These are phyloP conservation scores for Crocodylus rhombifer DNA, from an alignment of 2,797 vertebrate species.

Conservation along the genomic window DNA sequence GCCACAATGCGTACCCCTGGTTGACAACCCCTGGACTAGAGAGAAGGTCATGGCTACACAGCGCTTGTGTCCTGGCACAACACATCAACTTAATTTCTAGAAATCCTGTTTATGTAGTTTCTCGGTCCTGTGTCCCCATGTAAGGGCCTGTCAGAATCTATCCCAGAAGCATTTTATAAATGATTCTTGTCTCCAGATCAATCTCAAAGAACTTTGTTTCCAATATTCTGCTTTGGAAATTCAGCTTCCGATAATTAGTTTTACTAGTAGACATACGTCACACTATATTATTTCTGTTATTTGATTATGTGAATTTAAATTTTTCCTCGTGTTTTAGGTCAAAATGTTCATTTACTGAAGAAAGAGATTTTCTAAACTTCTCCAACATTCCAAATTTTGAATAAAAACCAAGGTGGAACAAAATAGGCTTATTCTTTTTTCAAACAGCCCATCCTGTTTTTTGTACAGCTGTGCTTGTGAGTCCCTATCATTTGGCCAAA, in stretches of 20 bases:
- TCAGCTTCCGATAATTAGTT: background rate
- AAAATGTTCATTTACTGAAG: conserved; percentile 1
- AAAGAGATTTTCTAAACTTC: background rate
- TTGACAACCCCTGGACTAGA: too few species aligned
- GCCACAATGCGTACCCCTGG: too few species aligned
- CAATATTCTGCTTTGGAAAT: background rate
- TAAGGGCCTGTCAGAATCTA: background rate
- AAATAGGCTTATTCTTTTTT: background rate
- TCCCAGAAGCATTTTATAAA: background rate
- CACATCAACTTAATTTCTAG: background rate
- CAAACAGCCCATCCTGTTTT: background rate
- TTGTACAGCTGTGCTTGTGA: background rate
- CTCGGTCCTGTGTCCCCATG: background rate
- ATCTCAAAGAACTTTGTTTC: background rate
- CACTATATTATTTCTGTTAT: background rate
- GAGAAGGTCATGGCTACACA: background rate
- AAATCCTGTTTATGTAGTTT: background rate
- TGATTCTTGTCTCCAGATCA: background rate
- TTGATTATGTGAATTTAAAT: background rate
- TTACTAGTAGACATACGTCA: background rate
- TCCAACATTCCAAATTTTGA: background rate
- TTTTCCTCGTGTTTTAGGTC: background rate
- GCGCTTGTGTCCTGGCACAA: background rate
- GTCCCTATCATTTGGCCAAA: rapidly evolving
- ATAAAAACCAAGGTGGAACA: background rate